phyloP scores from a whole-genome alignment of 2,797 vertebrate genomes.

The Chaetophractus vellerosus region DNA sequence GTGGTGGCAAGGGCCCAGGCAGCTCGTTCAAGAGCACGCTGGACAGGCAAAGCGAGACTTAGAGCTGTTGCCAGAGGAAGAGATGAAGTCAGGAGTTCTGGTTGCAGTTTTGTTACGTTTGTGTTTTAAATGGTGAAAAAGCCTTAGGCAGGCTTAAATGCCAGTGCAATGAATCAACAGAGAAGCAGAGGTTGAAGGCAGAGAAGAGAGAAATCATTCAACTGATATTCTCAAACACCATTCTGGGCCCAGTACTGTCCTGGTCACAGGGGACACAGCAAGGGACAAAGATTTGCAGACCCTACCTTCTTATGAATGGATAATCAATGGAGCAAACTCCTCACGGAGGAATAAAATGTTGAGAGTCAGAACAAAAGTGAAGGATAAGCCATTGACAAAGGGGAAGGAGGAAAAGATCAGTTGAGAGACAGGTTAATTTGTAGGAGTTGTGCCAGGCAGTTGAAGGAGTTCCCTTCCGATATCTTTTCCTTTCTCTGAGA shows the following conservation, averaged over 20 bases:
- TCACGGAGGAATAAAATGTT: neutral
- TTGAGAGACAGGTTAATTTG: neutral
- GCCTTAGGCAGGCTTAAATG: neutral
- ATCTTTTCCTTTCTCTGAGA: slow-evolving; percentile 4
- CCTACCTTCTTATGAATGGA: slow-evolving; percentile 25
- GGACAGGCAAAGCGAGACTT: neutral
- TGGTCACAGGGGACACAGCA: neutral
- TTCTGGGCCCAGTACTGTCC: neutral
- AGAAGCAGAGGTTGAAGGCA: slow-evolving; percentile 29
- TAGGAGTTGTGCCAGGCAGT: neutral
- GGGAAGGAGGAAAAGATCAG: neutral
- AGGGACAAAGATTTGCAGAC: slow-evolving; percentile 40
- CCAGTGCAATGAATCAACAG: neutral
- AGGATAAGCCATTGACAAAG: neutral
- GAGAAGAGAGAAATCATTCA: slow-evolving; percentile 40
- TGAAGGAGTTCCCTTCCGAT: neutral
- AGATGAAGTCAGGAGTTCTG: neutral
- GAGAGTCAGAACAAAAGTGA: slow-evolving; percentile 23
- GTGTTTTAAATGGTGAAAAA: neutral
- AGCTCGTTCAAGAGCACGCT: neutral
- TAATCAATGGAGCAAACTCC: neutral
- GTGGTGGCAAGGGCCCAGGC: neutral
- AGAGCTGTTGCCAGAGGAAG: neutral
- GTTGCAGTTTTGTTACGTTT: neutral
- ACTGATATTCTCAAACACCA: slow-evolving; percentile 13